These are phyloP conservation scores for Enteromius unitaeniatus DNA, from an alignment of 2,797 vertebrate species.

Conservation along the genomic window DNA sequence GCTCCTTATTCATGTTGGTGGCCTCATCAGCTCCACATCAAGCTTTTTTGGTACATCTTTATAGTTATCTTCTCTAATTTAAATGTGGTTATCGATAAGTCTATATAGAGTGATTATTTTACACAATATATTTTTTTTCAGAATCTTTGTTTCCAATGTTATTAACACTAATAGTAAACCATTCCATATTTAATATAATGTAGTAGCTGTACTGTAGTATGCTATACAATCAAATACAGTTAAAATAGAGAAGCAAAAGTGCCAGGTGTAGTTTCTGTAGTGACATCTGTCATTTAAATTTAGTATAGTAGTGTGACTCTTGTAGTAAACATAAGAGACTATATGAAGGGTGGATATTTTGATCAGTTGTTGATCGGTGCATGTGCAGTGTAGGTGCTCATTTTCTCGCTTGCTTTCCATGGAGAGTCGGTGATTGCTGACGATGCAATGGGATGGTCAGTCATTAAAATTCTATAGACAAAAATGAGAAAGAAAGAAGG, in stretches of 20 bases:
- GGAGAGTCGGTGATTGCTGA: background rate
- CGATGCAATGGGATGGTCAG: background rate
- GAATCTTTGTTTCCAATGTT: slow-evolving; percentile 23
- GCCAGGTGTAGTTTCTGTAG: background rate
- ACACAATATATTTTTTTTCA: background rate
- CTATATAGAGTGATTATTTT: background rate
- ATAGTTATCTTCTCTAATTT: background rate
- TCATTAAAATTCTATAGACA: background rate
- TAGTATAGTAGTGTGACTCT: no score
- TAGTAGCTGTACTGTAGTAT: background rate
- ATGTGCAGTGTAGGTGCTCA: background rate
- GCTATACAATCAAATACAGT: background rate
- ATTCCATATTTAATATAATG: background rate
- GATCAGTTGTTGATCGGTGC: background rate
- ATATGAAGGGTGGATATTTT: background rate
- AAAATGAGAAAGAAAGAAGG: background rate
- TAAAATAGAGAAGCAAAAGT: background rate
- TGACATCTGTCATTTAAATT: background rate
- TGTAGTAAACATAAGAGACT: background rate
- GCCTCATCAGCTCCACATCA: background rate
- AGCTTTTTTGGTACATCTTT: background rate
- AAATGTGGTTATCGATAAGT: no score
- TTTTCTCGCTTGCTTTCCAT: background rate
- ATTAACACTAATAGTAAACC: background rate
- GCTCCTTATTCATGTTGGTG: background rate